Base-by-base conservation (phyloP, 2,113 vertebrate species). In the Passer montanus region DNA sequence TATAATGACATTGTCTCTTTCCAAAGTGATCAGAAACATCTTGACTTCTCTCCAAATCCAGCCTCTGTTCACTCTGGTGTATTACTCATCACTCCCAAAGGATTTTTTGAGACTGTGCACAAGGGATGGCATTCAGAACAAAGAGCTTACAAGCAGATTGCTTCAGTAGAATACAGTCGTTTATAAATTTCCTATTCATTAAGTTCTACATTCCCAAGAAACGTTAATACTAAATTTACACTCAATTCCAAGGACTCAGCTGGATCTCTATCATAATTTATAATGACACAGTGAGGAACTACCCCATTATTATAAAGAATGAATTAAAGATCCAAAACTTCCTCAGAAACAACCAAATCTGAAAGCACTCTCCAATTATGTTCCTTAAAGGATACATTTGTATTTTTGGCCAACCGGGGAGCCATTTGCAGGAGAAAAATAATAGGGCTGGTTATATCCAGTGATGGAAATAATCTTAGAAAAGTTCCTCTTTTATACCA, bases 141-240 rank as follows among this genome's bases (percentile, higher is more conserved):
- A 92, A 94, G 90, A 95, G 73, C 92, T 95, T 86, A 89, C 86
- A 90, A 94, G 93, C 92, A 92, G 64, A 96, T 68, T 89, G 94
- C 92, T 95, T 81, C 46, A 20, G 80, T 76, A 84, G 88, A 87
- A 87, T 92, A 93, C 79, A 93, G 72, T 92, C 80, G 6, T 96
- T 96, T 97, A 93, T 96, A 95, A 93, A 92, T 97, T 96, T 96
- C 92, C 92, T 96, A 82, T 94, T 96, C 94, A 97, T 97, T 97
- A 97, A 95, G 58, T 87, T 95, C 77, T 44, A 87, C 72, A 49
- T 80, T 94, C 95, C 95, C 95, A 96, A 90, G 96, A 77, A 96
- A 96, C 72, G 6, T 59, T 84, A 91, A 74, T 62, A 85, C 91
- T 95, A 96, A 95, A 96, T 95, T 95, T 96, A 94, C 79, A 49